Conservation (phyloP, 2,888 invertebrate genomes). For the Oithona nana region DNA sequence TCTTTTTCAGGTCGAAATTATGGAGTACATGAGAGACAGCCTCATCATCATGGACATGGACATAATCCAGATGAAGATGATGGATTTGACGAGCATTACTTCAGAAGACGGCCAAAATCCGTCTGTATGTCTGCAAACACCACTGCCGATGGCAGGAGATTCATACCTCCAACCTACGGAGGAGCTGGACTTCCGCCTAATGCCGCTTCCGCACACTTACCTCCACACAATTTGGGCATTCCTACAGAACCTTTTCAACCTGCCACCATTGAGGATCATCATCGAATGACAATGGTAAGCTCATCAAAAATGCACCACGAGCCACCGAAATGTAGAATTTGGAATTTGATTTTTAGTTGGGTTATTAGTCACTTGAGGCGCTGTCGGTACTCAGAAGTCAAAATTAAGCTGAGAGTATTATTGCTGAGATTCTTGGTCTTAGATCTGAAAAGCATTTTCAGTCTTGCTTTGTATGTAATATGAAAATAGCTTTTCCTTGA, state of each 20-base stretch:
- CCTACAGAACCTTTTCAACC: not conserved
- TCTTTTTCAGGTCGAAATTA: not conserved
- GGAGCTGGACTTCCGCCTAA: not conserved
- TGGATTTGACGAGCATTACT: constrained; percentile 39
- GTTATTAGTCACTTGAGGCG: too few species aligned
- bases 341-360: too few species aligned
- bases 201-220: not conserved
- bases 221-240: not conserved
- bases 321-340: too few species aligned
- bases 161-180: not conserved
- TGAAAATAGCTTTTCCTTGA: too few species aligned
- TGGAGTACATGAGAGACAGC: not conserved
- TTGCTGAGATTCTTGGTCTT: too few species aligned
- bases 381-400: too few species aligned
- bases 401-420: too few species aligned
- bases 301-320: too few species aligned
- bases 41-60: not conserved
- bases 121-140: constrained; percentile 29
- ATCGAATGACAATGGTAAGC: not conserved
- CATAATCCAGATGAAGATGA: constrained; percentile 4
- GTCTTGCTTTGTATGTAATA: too few species aligned
- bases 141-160: not conserved
- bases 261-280: too few species aligned
- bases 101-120: constrained; percentile 53
- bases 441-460: too few species aligned